These are phyloP conservation scores for Gallinago undulata DNA, from an alignment of 2,113 vertebrate genomes.

Conservation along the genomic window DNA sequence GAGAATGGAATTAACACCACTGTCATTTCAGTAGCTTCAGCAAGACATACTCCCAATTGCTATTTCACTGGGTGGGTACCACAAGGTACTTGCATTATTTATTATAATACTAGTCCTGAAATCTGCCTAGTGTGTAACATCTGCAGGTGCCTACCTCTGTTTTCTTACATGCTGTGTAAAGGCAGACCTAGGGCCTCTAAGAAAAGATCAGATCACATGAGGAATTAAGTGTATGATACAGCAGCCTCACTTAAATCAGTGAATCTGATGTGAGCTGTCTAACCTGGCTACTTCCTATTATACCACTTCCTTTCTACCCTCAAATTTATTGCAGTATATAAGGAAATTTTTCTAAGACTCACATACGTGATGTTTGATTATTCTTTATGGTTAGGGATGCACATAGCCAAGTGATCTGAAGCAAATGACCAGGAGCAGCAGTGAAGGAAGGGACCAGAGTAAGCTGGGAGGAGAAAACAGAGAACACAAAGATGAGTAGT, in stretches of 20 bases:
- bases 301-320: neutral
- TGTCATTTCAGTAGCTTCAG: neutral
- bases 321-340: neutral
- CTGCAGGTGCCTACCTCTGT: neutral
- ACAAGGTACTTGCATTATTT: neutral
- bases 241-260: neutral
- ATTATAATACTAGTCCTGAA: neutral
- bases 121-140: neutral
- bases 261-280: neutral
- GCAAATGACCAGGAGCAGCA: neutral
- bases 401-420: neutral
- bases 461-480: neutral
- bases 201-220: neutral
- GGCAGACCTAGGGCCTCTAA: neutral
- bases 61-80: neutral
- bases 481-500: neutral
- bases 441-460: neutral
- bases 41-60: neutral
- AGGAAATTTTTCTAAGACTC: neutral
- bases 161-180: neutral
- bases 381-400: neutral
- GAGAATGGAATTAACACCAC: neutral
- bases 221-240: neutral
- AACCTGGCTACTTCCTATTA: neutral
- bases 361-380: neutral